A percentile compares a stretch with the other conserved stretches of the same genome.
These are phyloP conservation scores for Heliconius ethilla DNA, from an alignment of 2,888 invertebrate species.

Conservation along the genomic window DNA sequence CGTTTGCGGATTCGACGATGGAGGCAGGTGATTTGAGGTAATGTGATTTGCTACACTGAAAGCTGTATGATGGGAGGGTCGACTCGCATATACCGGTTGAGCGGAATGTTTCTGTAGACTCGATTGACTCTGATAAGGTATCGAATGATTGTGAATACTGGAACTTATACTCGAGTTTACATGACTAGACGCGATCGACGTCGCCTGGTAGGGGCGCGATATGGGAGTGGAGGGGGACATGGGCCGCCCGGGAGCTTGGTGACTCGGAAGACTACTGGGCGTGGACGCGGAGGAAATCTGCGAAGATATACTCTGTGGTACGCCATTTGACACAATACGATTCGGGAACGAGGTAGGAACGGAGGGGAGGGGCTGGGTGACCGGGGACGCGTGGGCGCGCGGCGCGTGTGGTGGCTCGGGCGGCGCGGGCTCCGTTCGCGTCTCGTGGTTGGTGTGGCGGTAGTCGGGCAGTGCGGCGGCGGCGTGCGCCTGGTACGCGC, in stretches of 20 bases:
- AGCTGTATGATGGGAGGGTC: slow-evolving; percentile 72
- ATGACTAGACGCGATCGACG: slow-evolving; percentile 80
- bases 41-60: slow-evolving; percentile 72
- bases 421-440: slow-evolving; percentile 70
- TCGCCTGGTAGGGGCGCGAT: slow-evolving; percentile 70
- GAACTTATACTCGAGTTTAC: slow-evolving; percentile 75
- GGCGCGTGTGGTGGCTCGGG: slow-evolving; percentile 65
- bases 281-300: slow-evolving; percentile 63
- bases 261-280: slow-evolving; percentile 74
- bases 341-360: slow-evolving; percentile 73
- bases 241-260: slow-evolving; percentile 65
- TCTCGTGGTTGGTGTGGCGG: slow-evolving; percentile 81
- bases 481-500: slow-evolving; percentile 78
- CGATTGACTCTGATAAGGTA: slow-evolving; percentile 74
- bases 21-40: slow-evolving; percentile 82
- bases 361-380: slow-evolving; percentile 57
- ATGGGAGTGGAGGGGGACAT: slow-evolving; percentile 66
- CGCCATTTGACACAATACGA: slow-evolving; percentile 58
- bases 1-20: slow-evolving; percentile 65
- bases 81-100: slow-evolving; percentile 67
- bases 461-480: slow-evolving; percentile 76
- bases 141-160: slow-evolving; percentile 73
- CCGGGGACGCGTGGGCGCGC: slow-evolving; percentile 58
- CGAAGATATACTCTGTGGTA: slow-evolving; percentile 60
- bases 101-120: slow-evolving; percentile 79